A percentile compares a stretch with the other conserved stretches of the same genome.
These are phyloP conservation scores for Microcebus murinus DNA, from an alignment of 2,113 vertebrate genomes.

Conservation along the genomic window DNA sequence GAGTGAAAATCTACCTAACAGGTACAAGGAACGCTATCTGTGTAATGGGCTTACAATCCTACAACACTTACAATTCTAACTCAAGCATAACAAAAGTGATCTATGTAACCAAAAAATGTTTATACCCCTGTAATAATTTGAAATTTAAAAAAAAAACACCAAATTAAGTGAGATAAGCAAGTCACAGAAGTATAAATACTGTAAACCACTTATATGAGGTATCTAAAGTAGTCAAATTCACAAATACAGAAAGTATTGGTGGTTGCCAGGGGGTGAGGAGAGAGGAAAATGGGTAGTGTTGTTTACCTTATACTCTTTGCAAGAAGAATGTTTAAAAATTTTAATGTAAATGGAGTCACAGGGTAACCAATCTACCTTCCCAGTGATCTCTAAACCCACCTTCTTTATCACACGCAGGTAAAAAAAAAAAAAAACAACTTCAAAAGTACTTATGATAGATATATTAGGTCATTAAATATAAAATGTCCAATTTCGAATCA, in stretches of 20 bases:
- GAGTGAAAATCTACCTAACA: too few relatives aligned
- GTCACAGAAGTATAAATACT: not conserved
- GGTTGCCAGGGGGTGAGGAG: not conserved
- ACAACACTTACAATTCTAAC: too few relatives aligned
- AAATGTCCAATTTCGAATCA: too few relatives aligned
- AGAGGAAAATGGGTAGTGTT: not conserved
- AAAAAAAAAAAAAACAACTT: not conserved
- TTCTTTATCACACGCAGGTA: not conserved
- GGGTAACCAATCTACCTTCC: not conserved
- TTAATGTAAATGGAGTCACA: not conserved
- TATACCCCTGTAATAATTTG: too few relatives aligned
- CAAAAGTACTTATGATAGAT: not conserved
- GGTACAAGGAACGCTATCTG: too few relatives aligned
- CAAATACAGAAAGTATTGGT: not conserved
- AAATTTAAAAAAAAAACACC: too few relatives aligned
- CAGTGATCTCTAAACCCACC: not conserved
- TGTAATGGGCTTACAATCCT: too few relatives aligned
- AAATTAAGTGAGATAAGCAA: not conserved
- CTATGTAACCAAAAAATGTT: too few relatives aligned
- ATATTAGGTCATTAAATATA: not conserved
- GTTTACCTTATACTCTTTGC: not conserved
- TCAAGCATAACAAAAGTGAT: too few relatives aligned
- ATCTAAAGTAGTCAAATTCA: not conserved
- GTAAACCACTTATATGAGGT: not conserved
- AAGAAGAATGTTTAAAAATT: constrained; percentile 24